Base-by-base conservation (phyloP, 2,888 invertebrate species). In the Rhorus exstirpatorius region DNA sequence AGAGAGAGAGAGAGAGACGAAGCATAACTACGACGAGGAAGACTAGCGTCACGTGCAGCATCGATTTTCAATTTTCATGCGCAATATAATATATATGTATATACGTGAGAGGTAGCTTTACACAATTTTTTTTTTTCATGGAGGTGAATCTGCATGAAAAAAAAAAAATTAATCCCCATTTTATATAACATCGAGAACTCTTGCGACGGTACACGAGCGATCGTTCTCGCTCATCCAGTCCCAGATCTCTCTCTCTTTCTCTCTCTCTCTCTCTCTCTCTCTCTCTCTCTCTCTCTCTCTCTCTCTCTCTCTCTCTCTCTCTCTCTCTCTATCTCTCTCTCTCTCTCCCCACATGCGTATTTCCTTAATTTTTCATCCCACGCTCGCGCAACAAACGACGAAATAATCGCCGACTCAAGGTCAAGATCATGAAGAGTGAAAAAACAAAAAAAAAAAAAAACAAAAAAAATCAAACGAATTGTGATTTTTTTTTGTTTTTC, bases 1-100 rank as follows among this genome's bases (percentile, higher is more conserved):
- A 72, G 3, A 6, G 7, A 10, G 17, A 3, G 61, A 21, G n/a
- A 2, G 53, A 38, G 38, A 24, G 35, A 12, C n/a, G 17, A 53
- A 24, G 19, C 46, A 41, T 44, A 72, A 65, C 46, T 26, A 38
- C 60, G 14, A 58, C 38, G 49, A 31, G 58, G 51, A n/a, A n/a
- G n/a, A 31, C 31, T 31, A 31, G 41, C 44, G 70, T 79, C 82
- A 82, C 74, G 79, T 79, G 82, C 35, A 71, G 1, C 63, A 81
- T 81, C 70, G 78, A 79, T 82, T 75, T 79, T 65, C 49, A 79
- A 82, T 78, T 70, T 38, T 24, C 31, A 70, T 65, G 49, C 70
- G 70, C 65, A 65, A 71, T 79, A n/a, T 78, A 65, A 41, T 8
- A 31, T 26, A 58, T 3, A 14, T 44, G 46, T n/a, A 61, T 3